Base-by-base conservation (phyloP, 1,140 invertebrate genomes). In the Cydia fagiglandana region DNA sequence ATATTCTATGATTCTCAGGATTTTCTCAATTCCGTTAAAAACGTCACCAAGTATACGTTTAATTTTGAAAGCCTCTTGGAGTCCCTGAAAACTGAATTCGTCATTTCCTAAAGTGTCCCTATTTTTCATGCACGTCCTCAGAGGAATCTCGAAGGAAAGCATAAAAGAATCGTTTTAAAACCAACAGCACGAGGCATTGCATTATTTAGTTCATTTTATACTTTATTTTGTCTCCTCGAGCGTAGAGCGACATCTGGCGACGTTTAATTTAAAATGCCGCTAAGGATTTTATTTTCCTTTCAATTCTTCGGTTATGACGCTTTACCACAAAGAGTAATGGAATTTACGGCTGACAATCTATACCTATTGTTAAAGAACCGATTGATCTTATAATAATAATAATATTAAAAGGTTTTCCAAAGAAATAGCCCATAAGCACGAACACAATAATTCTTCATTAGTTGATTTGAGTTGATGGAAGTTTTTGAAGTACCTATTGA, bases 211-310 rank as follows among this genome's bases (percentile, higher is more conserved):
- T 24, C 20, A 61, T 61, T 61, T 61, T 61, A 61, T 61, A 61
- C 56, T 61, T 61, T 61, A 61, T 61, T 61, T 24, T 61, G 56
- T 61, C 56, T 61, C 50, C 50, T 56, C 53, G n/a, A 61, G 56
- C 56, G 56, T 61, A n/a, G 20, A 61, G 56, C 56, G 56, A 24
- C 56, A 61, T 61, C 56, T 61, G 56, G 56, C 17, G 17, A 61
- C 56, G 56, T 61, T 61, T 61, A 61, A 61, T 61, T 24, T 61
- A 24, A 53, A 61, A 61, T n/a, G n/a, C 20, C 56, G 56, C 56
- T 24, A 61, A 24, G 56, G 9, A 61, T 20, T n/a, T 17, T 15
- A 61, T 61, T 61, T 61, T 61, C 56, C 56, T 61, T 24, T 20
- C 9, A 20, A 12, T 61, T 61, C 17, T 61, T 61, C 6, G 56